Conservation (phyloP, 2,888 invertebrate species). For the Plutella xylostella region DNA sequence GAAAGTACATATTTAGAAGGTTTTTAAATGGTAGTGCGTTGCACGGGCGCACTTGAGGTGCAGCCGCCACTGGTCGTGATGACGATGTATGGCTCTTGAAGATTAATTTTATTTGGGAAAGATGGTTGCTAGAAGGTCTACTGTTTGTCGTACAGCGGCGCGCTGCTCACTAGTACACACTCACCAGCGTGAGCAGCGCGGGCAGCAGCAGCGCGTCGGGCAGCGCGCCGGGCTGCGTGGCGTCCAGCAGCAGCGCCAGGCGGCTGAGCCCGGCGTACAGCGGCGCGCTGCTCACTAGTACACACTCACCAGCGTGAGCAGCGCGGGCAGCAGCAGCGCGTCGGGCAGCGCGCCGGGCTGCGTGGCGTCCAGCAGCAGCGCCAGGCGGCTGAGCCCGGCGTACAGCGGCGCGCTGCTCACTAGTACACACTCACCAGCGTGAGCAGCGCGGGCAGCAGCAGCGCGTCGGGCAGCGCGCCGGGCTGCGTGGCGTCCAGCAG, state of each 20-base stretch:
- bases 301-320: constrained; percentile 62
- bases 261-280: constrained; percentile 91
- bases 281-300: constrained; percentile 81
- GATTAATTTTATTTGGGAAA: too few species aligned
- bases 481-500: constrained; percentile 95
- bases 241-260: constrained; percentile 93
- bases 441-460: constrained; percentile 91
- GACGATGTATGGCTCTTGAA: too few species aligned
- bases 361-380: constrained; percentile 94
- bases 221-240: constrained; percentile 94
- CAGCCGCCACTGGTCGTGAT: too few species aligned
- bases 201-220: constrained; percentile 97
- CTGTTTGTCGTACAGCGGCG: too few species aligned
- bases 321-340: constrained; percentile 92
- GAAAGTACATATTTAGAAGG: too few species aligned
- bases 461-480: constrained; percentile 96
- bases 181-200: constrained; percentile 72
- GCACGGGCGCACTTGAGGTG: too few species aligned
- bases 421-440: constrained; percentile 43
- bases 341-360: constrained; percentile 97
- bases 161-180: too few species aligned
- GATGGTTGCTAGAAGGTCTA: too few species aligned
- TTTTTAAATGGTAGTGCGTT: too few species aligned
- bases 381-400: constrained; percentile 91
- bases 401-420: constrained; percentile 83